Percentiles rank a stretch among this genome's conserved stretches.
phyloP scores from a whole-genome alignment of 1,140 invertebrate species.

The fruit fly (Drosophila melanogaster) region DNA sequence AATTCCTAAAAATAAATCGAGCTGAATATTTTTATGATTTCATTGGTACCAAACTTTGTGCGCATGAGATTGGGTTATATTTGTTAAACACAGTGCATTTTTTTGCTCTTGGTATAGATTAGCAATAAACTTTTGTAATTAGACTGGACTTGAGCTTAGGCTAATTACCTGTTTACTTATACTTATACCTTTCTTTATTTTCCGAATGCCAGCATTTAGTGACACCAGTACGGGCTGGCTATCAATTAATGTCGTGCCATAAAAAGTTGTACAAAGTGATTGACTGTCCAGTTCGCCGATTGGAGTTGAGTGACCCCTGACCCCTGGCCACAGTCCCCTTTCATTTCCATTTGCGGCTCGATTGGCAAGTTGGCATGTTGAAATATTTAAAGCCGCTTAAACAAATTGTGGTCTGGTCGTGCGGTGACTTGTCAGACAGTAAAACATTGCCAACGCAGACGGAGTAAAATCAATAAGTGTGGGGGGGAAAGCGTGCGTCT shows the following conservation, averaged over 20 bases:
- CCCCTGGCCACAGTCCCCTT: slow-evolving; percentile 12
- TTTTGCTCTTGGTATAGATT: no score
- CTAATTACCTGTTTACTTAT: no score
- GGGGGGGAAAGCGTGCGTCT: background rate
- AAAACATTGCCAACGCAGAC: slow-evolving; percentile 29
- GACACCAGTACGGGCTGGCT: slow-evolving; percentile 20
- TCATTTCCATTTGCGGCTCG: slow-evolving; percentile 17
- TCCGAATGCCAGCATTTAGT: slow-evolving; percentile 30
- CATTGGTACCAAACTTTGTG: background rate
- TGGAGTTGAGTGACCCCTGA: slow-evolving; percentile 66
- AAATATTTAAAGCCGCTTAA: slow-evolving; percentile 83
- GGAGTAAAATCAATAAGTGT: slow-evolving; percentile 66
- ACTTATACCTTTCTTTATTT: slow-evolving; percentile 1
- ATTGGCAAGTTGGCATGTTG: slow-evolving; percentile 70
- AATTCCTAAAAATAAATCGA: background rate
- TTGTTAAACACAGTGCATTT: no score
- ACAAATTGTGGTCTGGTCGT: slow-evolving; percentile 77
- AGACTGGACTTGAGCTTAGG: no score
- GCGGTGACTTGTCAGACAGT: slow-evolving; percentile 61
- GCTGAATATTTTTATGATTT: background rate
- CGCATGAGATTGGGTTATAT: no score
- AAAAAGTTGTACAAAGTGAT: slow-evolving; percentile 80
- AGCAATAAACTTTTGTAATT: no score
- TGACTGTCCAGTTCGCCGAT: slow-evolving; percentile 56
- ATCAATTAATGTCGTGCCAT: slow-evolving; percentile 80